Percentiles rank a stretch among this genome's conserved stretches.
Evolutionary conservation across 2,888 invertebrate genomes (phyloP).

Genomic region (Aelia acuminata): DNA sequence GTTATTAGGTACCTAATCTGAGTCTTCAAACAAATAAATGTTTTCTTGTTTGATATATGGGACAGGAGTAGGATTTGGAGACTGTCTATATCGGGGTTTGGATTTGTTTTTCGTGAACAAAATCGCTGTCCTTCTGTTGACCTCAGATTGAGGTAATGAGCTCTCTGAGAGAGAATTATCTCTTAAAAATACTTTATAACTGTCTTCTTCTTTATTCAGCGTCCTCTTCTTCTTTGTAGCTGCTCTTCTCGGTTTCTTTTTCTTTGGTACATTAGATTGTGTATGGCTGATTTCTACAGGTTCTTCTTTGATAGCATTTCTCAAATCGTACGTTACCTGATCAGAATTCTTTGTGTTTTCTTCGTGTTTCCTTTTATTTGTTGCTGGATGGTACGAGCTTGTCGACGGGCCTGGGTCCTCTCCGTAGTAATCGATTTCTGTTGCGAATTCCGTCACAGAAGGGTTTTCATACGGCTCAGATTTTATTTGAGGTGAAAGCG

Average conservation of each 20-base stretch:
- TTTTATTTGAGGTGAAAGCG: constrained; percentile 28
- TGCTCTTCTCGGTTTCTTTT: background rate
- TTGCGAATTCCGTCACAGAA: constrained; percentile 1
- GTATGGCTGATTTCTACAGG: background rate
- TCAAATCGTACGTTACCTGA: background rate
- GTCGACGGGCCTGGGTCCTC: constrained; percentile 19
- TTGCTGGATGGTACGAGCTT: background rate
- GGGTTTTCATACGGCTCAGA: constrained; percentile 41
- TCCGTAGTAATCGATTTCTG: constrained; percentile 8
- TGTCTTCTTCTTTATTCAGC: background rate
- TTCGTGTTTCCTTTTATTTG: background rate
- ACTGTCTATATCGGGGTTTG: background rate
- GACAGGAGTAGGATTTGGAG: background rate
- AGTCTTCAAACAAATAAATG: background rate
- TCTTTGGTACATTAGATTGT: background rate
- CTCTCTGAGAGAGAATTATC: background rate
- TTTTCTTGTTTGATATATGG: background rate
- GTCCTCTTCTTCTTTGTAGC: background rate
- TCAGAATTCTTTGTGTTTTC: background rate
- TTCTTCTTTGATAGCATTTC: constrained; percentile 12
- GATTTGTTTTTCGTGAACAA: constrained; percentile 18
- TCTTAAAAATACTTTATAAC: background rate
- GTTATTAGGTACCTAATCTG: background rate
- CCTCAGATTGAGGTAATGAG: background rate
- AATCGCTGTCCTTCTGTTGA: constrained; percentile 12